phyloP scores from a whole-genome alignment of 1,140 invertebrate genomes.

The Ephestia elutella region DNA sequence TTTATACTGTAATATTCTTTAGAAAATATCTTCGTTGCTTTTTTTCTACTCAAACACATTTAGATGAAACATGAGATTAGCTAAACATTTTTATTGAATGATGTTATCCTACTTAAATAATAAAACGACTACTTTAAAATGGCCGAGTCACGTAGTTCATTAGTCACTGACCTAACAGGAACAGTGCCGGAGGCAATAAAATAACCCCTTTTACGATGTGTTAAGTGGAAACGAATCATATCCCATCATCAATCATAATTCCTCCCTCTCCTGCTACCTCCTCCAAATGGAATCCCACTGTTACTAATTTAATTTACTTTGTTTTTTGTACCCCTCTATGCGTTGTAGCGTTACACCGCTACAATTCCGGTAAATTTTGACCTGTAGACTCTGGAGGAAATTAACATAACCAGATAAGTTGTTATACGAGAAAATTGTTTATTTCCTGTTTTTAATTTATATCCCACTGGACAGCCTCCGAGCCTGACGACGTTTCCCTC shows the following conservation, averaged over 20 bases:
- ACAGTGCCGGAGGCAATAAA: constrained; percentile 58
- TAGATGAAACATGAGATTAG: neutral
- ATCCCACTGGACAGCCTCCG: too few species aligned
- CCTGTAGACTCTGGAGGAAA: too few species aligned
- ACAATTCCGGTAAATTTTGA: too few species aligned
- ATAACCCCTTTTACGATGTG: constrained; percentile 69
- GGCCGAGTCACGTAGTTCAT: constrained; percentile 58
- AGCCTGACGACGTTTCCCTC: too few species aligned
- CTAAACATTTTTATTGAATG: neutral
- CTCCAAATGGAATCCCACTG: constrained; percentile 47
- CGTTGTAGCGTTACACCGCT: too few species aligned
- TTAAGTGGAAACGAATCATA: constrained; percentile 71
- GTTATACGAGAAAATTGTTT: too few species aligned
- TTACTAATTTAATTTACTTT: constrained; percentile 41
- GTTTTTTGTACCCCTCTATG: constrained; percentile 16
- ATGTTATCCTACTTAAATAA: constrained; percentile 18
- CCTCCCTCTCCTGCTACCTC: constrained; percentile 43
- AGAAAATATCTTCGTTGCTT: too few species aligned
- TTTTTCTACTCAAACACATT: neutral
- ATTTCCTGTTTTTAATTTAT: too few species aligned
- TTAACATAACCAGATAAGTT: too few species aligned
- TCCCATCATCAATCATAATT: constrained; percentile 71
- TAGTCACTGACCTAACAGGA: constrained; percentile 61
- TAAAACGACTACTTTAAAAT: constrained; percentile 51
- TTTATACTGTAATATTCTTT: too few species aligned